Conservation (phyloP, 2,113 vertebrate genomes). For the Mus pahari region DNA sequence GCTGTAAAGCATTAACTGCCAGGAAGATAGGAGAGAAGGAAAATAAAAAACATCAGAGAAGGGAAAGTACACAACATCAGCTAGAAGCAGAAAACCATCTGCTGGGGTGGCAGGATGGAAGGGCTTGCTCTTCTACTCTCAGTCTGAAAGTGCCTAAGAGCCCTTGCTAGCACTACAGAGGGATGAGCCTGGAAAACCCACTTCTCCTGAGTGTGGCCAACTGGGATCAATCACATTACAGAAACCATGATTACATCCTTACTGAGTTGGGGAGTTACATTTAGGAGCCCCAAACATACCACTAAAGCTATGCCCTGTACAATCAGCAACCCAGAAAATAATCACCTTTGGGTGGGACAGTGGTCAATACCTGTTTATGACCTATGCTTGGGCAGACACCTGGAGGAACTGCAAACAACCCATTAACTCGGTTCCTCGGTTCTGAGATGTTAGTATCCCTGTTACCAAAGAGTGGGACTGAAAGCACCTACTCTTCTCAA, state of each 20-base stretch:
- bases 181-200: background rate
- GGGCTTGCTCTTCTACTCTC: rapidly evolving
- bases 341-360: background rate
- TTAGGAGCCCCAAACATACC: background rate
- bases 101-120: rapidly evolving
- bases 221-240: background rate
- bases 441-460: background rate
- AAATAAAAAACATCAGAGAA: background rate
- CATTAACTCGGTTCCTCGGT: background rate
- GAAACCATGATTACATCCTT: background rate
- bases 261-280: background rate
- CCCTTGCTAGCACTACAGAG: background rate
- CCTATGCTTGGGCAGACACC: background rate
- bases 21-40: background rate
- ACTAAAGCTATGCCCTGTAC: background rate
- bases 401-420: background rate
- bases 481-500: background rate
- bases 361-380: background rate
- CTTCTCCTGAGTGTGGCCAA: background rate
- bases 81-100: background rate
- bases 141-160: background rate
- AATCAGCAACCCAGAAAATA: slow-evolving; percentile 15
- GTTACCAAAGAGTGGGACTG: background rate
- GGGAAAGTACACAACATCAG: background rate
- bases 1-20: background rate